Evolutionary conservation across 2,888 invertebrate genomes (phyloP), one percentile per base, ranked within the genome.

Genomic region (Nemotelus pantherinus): DNA sequence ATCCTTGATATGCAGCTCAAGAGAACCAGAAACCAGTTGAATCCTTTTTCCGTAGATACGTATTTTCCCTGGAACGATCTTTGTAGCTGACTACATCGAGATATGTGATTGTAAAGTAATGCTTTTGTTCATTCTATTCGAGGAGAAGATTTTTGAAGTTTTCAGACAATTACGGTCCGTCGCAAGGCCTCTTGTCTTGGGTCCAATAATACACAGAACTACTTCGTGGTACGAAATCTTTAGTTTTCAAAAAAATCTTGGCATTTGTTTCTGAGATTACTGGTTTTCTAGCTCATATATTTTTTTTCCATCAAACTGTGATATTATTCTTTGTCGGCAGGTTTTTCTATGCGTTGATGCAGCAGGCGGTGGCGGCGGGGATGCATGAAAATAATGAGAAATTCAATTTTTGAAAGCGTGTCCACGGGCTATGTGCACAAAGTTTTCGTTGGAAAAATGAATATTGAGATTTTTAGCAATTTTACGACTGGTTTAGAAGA

Each of bases 241-340:
- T 25, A 1, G 25, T 7, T 74, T 74, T 70, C 55, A 7, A 60
- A 50, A 3, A 50, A 60, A 53, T 43, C 53, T 50, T 55, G 25
- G 25, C 25, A 25, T 55, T 70, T 53, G 9, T 63, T 55, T 9
- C 48, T 5, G 25, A 25, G 25, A 25, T 25, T 25, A 25, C 25
- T 25, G 25, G 25, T 25, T 25, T 25, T 25, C 25, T 25, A 25
- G 25, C 25, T 25, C 25, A 25, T 25, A 25, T 25, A 25, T 68
- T 48, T 9, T 5, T 39, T 58, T 47, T 72, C 60, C 63, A 63
- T 60, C 74, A 45, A 63, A 50, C 63, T 74, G 74, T 39, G 74
- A 41, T 60, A 63, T 74, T 74, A 63, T 74, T 74, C 74, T 74
- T 74, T 74, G 74, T 74, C 74, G 74, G 74, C 41, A 58, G 39